Conservation (phyloP, 2,888 invertebrate genomes). For the Ormyrus thymus region DNA sequence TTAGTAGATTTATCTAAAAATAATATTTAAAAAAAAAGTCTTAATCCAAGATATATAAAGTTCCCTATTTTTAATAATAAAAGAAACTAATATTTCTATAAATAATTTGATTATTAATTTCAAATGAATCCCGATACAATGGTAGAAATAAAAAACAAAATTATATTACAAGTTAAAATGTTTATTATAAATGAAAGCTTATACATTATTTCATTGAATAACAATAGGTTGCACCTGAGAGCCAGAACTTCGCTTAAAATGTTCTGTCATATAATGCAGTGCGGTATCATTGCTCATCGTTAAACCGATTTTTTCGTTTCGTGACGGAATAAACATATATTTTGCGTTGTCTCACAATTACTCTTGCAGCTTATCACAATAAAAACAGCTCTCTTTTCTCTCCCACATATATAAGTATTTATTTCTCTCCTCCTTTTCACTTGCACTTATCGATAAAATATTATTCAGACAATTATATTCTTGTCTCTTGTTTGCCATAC, state of each 20-base stretch:
- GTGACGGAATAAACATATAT: constrained; percentile 47
- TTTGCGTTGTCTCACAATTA: constrained; percentile 7
- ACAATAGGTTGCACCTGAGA: constrained; percentile 72
- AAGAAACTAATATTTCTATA: neutral
- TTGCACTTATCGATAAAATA: neutral
- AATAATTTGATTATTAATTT: too few species aligned
- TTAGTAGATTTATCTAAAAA: too few species aligned
- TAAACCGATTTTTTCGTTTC: constrained; percentile 35
- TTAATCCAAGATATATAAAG: neutral
- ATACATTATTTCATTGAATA: constrained; percentile 68
- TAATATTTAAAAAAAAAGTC: too few species aligned
- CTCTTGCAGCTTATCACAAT: constrained; percentile 58
- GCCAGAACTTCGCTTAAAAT: constrained; percentile 62
- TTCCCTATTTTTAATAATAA: neutral
- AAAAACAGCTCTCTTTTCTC: constrained; percentile 49
- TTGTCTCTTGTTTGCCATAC: neutral
- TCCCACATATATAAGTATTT: neutral
- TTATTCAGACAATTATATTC: too few species aligned
- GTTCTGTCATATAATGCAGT: constrained; percentile 42
- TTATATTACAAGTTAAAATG: constrained; percentile 68
- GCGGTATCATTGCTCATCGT: constrained; percentile 17
- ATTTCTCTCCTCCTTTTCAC: neutral
- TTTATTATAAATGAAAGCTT: constrained; percentile 74
- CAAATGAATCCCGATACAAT: too few species aligned
- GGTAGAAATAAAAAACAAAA: neutral